These are phyloP conservation scores for Drosophila erecta DNA, from an alignment of 1,140 invertebrate species.

Conservation along the genomic window DNA sequence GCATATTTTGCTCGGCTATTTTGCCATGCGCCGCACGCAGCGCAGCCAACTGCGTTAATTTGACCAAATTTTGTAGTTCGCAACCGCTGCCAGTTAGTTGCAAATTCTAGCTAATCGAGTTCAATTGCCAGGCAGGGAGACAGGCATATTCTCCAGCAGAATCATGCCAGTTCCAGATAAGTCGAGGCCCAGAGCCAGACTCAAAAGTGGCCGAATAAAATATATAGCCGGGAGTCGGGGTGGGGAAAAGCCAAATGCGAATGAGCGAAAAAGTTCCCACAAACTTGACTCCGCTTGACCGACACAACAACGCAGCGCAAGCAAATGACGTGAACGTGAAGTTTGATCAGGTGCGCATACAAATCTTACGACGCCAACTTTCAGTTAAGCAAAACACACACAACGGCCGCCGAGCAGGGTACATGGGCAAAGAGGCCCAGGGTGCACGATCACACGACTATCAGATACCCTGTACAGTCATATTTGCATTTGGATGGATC, in stretches of 20 bases:
- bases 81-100: conserved; percentile 46
- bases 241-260: not conserved
- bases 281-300: conserved; percentile 63
- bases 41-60: conserved; percentile 59
- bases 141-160: conserved; percentile 14
- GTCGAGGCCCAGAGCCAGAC: not conserved
- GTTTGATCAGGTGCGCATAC: conserved; percentile 82
- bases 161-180: conserved; percentile 16
- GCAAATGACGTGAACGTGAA: conserved; percentile 77
- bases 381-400: conserved; percentile 68
- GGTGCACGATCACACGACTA: not conserved
- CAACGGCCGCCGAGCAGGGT: not conserved
- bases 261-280: conserved; percentile 64
- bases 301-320: conserved; percentile 60
- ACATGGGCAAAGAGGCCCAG: conserved; percentile 13
- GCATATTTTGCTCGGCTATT: conserved; percentile 56
- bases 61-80: conserved; percentile 73
- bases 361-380: conserved; percentile 79
- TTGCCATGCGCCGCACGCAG: conserved; percentile 49
- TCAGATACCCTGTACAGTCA: conserved; percentile 6
- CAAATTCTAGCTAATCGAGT: conserved; percentile 75
- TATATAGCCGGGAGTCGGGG: not conserved
- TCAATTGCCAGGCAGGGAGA: conserved; percentile 48
- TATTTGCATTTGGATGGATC: not conserved
- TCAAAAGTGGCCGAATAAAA: conserved; percentile 12